Evolutionary conservation across 2,113 vertebrate species (phyloP).

Genomic region (Phodopus roborovskii): DNA sequence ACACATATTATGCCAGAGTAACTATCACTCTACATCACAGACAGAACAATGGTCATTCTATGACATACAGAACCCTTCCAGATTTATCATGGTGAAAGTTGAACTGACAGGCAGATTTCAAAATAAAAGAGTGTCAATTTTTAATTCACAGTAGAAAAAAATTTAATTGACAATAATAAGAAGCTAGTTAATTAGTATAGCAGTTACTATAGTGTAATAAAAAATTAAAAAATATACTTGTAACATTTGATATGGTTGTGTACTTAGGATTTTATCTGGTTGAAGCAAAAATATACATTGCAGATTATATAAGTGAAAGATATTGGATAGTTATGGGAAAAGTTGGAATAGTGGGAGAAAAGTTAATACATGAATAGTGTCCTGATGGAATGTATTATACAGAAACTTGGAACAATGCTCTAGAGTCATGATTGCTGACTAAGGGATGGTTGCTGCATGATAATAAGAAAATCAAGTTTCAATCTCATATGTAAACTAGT

Average conservation of each 20-base stretch:
- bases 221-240: neutral
- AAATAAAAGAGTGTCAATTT: neutral
- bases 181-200: neutral
- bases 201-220: neutral
- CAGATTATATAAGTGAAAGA: neutral
- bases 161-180: neutral
- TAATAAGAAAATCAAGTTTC: constrained; percentile 50
- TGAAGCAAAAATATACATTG: constrained; percentile 35
- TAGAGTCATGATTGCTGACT: neutral
- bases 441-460: neutral
- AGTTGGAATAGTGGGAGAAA: neutral
- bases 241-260: neutral
- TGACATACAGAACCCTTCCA: neutral
- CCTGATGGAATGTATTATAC: neutral
- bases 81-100: neutral
- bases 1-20: constrained; percentile 1
- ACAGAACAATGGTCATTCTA: neutral
- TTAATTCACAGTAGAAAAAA: neutral
- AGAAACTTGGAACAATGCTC: constrained; percentile 30
- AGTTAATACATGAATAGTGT: neutral
- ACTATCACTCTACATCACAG: neutral
- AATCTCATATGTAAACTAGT: constrained; percentile 12
- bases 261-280: neutral
- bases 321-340: neutral
- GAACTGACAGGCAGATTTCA: neutral